phyloP scores from a whole-genome alignment of 2,113 vertebrate genomes.

The Micromys minutus region DNA sequence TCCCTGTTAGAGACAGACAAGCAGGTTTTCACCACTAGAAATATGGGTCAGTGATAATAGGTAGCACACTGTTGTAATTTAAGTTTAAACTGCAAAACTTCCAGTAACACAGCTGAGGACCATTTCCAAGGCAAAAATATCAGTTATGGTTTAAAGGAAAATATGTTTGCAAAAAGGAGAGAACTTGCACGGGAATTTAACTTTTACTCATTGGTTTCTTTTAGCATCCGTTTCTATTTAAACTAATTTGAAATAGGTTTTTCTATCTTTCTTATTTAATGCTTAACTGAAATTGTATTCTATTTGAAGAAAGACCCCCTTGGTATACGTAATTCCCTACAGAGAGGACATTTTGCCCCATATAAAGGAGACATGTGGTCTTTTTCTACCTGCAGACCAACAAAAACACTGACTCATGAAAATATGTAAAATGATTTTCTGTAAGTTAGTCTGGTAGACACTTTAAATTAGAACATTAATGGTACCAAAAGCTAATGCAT shows the following conservation, averaged over 20 bases:
- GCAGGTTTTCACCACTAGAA: conserved; percentile 42
- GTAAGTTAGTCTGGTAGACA: neutral
- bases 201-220: conserved; percentile 36
- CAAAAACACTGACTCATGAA: neutral
- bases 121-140: conserved; percentile 73
- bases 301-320: neutral
- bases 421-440: conserved; percentile 3
- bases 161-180: conserved; percentile 49
- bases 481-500: neutral
- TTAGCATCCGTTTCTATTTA: conserved; percentile 3
- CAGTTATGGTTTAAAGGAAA: conserved; percentile 67
- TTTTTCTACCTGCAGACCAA: conserved; percentile 51
- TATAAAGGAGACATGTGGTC: neutral
- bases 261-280: neutral
- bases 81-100: conserved; percentile 58
- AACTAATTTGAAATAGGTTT: conserved; percentile 24
- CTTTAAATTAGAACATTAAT: neutral
- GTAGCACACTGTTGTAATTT: conserved; percentile 50
- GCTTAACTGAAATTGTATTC: conserved; percentile 21
- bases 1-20: neutral
- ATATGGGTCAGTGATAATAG: conserved; percentile 18
- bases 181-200: conserved; percentile 57
- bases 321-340: neutral
- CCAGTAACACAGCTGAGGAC: conserved; percentile 60
- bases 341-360: neutral